Evolutionary conservation across 2,888 invertebrate species (phyloP), one percentile per base, ranked within the genome.

Genomic region (Caenorhabditis macrosperma): DNA sequence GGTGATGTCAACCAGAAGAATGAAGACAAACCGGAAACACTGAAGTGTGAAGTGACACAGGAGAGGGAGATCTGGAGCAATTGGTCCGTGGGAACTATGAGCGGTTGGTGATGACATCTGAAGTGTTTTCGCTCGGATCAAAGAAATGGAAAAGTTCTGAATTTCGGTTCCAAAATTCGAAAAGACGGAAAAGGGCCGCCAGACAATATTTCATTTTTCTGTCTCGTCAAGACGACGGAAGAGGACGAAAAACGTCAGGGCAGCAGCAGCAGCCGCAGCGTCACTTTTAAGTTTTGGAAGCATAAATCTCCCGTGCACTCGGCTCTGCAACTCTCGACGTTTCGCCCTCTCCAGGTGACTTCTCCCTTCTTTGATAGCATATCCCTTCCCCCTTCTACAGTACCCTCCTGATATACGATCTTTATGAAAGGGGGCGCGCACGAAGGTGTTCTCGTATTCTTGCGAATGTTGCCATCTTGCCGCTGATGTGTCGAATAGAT

Each of bases 381-480:
- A 9, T 38, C 15, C 15, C 38, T 38, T 38, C 38, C 38, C 15
- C 12, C 15, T 12, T 12, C 38, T 38, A 38, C 38, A 38, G 38
- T 38, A 38, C 38, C 15, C 38, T 5, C 15, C 38, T 38, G 38
- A 38, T 38, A 38, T 38, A 38, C 38, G 38, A 38, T 38, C 38
- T 38, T 38, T 38, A 38, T 41, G 54, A 61, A 44, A 48, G 59
- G 59, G 30, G 20, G 46, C 46, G 24, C 41, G 61, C 24, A 48
- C 15, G 24, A 61, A 71, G 71, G 71, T 71, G 71, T 71, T 71
- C 71, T 66, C 30, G 9, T 50, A 22, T 22, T 22, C 44, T 33
- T 57, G 28, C 20, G 55, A 71, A 71, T 71, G 71, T 71, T 71
- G 71, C 71, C 61, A 54, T 71, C 61, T 71, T 48, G 41, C 69